These are phyloP conservation scores for Luperina nickerlii DNA, from an alignment of 2,888 invertebrate species.

Conservation along the genomic window DNA sequence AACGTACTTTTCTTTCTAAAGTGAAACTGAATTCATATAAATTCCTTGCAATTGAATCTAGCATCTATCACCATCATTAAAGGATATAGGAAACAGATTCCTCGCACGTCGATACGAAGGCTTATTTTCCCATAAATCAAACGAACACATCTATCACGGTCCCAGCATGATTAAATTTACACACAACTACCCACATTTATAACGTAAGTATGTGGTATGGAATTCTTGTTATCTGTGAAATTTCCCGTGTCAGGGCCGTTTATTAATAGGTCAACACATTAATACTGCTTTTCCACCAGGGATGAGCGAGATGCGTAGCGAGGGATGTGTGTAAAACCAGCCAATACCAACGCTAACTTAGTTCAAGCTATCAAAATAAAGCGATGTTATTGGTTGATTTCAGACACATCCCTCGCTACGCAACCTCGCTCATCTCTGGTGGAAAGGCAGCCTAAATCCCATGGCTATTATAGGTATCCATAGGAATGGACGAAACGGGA, in stretches of 20 bases:
- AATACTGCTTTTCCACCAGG: too few relatives aligned
- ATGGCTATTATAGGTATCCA: slow-evolving; percentile 10
- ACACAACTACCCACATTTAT: slow-evolving; percentile 13
- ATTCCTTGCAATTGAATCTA: neutral
- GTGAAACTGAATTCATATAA: neutral
- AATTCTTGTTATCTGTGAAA: slow-evolving; percentile 7
- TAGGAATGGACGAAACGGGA: neutral
- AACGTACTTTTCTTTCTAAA: neutral
- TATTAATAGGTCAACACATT: slow-evolving; percentile 17
- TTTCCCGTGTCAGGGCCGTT: neutral
- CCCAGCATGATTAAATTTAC: slow-evolving; percentile 39
- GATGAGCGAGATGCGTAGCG: too few relatives aligned
- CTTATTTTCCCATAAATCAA: slow-evolving; percentile 48
- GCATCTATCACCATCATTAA: slow-evolving; percentile 1
- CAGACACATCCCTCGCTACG: too few relatives aligned
- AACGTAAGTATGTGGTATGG: neutral
- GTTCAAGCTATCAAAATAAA: too few relatives aligned
- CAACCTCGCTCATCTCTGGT: too few relatives aligned
- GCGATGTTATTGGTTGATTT: too few relatives aligned
- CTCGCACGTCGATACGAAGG: slow-evolving; percentile 12
- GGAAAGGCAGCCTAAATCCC: neutral
- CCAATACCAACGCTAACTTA: too few relatives aligned
- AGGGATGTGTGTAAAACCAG: too few relatives aligned
- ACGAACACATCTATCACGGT: slow-evolving; percentile 25
- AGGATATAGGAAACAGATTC: slow-evolving; percentile 16